Evolutionary conservation across 1,140 invertebrate genomes (phyloP).

Genomic region (Calliopsis andreniformis): DNA sequence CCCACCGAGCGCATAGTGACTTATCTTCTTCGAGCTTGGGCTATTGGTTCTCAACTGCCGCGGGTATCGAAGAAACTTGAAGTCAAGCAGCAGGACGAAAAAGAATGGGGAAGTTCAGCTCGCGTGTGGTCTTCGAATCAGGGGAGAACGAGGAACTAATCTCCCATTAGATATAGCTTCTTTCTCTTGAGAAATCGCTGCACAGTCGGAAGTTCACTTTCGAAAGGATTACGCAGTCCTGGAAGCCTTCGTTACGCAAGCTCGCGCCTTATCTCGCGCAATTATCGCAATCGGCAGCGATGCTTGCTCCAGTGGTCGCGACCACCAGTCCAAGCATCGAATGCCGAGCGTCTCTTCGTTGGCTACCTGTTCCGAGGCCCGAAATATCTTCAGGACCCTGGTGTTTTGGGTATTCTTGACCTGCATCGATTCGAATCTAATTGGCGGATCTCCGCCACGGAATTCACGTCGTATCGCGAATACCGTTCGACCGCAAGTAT

Average conservation of each 20-base stretch:
- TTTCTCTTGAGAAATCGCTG: constrained; percentile 5
- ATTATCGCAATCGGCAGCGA: neutral
- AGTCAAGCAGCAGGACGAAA: constrained; percentile 34
- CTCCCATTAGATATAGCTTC: constrained; percentile 47
- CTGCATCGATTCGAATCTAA: constrained; percentile 61
- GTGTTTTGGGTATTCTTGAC: constrained; percentile 52
- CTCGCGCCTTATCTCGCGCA: neutral
- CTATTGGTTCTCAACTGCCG: constrained; percentile 54
- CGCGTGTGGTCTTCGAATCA: constrained; percentile 58
- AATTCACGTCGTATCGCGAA: constrained; percentile 49
- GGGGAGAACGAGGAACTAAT: constrained; percentile 51
- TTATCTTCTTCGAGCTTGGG: constrained; percentile 42
- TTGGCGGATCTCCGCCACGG: constrained; percentile 51
- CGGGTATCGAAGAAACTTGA: constrained; percentile 22
- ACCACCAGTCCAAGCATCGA: neutral
- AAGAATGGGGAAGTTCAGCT: constrained; percentile 37
- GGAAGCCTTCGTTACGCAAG: neutral
- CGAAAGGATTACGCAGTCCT: neutral
- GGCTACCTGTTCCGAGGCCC: constrained; percentile 3
- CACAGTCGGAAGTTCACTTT: no score
- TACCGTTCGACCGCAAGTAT: constrained; percentile 69
- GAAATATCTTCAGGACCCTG: constrained; percentile 40
- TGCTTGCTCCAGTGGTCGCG: constrained; percentile 8
- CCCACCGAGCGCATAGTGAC: constrained; percentile 1
- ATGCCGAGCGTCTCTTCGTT: constrained; percentile 4